Base-by-base conservation (phyloP, 2,888 invertebrate species). In the Lasioglossum zephyrum region DNA sequence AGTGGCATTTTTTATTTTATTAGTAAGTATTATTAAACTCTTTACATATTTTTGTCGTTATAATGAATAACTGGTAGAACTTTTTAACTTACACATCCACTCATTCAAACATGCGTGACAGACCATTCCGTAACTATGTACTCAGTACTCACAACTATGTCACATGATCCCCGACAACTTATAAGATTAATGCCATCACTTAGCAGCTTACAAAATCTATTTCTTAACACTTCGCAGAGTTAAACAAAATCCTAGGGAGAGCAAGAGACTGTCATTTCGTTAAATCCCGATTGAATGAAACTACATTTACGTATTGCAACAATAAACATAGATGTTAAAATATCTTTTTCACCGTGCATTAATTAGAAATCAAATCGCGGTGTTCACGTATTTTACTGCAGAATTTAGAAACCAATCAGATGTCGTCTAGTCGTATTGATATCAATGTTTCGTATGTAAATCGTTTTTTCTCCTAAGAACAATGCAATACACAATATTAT, bases 11-110 rank as follows among this genome's bases (percentile, higher is more conserved):
- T 92, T 91, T 91, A 92, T 93, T 93, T 93, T 92, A 92, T 93
- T 93, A 92, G 92, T 93, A 93, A 93, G 93, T 93, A 93, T 92
- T 94, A 94, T 93, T 94, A 94, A 94, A 94, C 92, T 94, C 93
- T 93, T 94, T 94, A 94, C 93, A 93, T 93, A 93, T 90, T 93
- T 92, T 89, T 92, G 82, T 93, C 91, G 87, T 93, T 93, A 92
- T 93, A 93, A 93, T 93, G 91, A 92, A 93, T 93, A 94, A 94
- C 93, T 90, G 91, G 92, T 93, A 93, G 91, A 94, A 92, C 91
- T 91, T 91, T 69, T 93, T 92, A 91, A 90, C 92, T 92, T 90
- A 92, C 89, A 91, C 92, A 93, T 92, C 91, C 94, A 93, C 90
- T 92, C 93, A 91, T 90, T 92, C 92, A 93, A 89, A 89, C 93